These are phyloP conservation scores for Macrotrachela quadricornifera DNA, from an alignment of 1,140 invertebrate species.

Conservation along the genomic window DNA sequence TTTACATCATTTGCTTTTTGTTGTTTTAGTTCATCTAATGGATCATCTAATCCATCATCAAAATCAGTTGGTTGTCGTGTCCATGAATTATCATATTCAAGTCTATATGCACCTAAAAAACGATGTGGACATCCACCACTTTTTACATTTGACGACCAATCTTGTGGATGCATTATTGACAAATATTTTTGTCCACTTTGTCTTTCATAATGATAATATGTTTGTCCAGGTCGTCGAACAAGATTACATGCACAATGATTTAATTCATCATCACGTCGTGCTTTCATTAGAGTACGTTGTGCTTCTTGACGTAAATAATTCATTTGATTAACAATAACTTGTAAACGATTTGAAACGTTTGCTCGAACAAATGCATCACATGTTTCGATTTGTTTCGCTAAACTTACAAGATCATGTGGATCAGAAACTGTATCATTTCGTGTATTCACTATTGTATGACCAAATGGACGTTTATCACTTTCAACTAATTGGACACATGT, in stretches of 20 bases:
- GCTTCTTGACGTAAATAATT: slow-evolving; percentile 3
- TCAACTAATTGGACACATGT: no score
- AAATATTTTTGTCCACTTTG: slow-evolving; percentile 40
- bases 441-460: no score
- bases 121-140: slow-evolving; percentile 31
- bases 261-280: slow-evolving; percentile 36
- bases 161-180: slow-evolving; percentile 49
- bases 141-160: slow-evolving; percentile 35
- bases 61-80: slow-evolving; percentile 22
- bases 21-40: no score
- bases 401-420: no score
- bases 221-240: slow-evolving; percentile 43
- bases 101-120: slow-evolving; percentile 42
- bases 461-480: no score
- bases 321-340: background rate
- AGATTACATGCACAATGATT: slow-evolving; percentile 50
- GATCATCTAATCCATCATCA: no score
- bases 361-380: no score
- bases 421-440: no score
- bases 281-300: slow-evolving; percentile 33
- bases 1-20: no score
- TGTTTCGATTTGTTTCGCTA: no score
- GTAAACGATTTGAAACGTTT: no score
- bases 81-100: slow-evolving; percentile 47
- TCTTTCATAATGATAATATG: slow-evolving; percentile 48